phyloP scores from a whole-genome alignment of 2,888 invertebrate species.

The Patella depressa region DNA sequence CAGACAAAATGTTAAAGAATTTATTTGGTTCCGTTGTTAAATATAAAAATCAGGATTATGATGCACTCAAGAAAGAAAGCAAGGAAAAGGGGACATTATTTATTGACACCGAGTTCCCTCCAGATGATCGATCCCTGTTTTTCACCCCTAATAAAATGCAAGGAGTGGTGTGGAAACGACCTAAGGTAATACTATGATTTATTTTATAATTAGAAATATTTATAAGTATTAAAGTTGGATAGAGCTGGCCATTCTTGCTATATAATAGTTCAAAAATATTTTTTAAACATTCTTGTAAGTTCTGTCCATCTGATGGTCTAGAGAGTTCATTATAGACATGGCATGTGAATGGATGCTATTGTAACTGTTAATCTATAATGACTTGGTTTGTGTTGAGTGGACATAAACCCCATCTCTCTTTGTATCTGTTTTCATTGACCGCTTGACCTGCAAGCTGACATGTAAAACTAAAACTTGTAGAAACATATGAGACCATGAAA shows the following conservation, averaged over 20 bases:
- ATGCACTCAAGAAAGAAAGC: constrained; percentile 71
- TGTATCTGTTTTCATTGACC: too few species aligned
- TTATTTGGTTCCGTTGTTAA: constrained; percentile 59
- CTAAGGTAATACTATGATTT: constrained; percentile 55
- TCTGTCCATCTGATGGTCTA: background rate
- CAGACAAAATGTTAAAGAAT: constrained; percentile 32
- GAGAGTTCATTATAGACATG: too few species aligned
- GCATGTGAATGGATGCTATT: too few species aligned
- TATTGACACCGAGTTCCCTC: constrained; percentile 75
- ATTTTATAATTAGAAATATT: background rate
- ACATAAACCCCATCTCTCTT: too few species aligned
- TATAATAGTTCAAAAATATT: background rate
- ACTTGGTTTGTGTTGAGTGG: too few species aligned
- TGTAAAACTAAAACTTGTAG: too few species aligned
- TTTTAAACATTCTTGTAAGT: background rate
- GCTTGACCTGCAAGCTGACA: too few species aligned
- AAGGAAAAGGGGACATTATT: constrained; percentile 71
- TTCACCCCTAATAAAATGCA: constrained; percentile 59
- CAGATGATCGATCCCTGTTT: constrained; percentile 71
- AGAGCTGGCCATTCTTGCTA: background rate
- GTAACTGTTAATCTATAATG: too few species aligned
- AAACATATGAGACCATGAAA: too few species aligned
- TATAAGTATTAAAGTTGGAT: background rate
- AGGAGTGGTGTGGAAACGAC: constrained; percentile 69
- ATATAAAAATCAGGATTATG: constrained; percentile 74